Evolutionary conservation across 2,113 vertebrate species (phyloP), one percentile per base, ranked within the genome.

Genomic region (Columba livia): DNA sequence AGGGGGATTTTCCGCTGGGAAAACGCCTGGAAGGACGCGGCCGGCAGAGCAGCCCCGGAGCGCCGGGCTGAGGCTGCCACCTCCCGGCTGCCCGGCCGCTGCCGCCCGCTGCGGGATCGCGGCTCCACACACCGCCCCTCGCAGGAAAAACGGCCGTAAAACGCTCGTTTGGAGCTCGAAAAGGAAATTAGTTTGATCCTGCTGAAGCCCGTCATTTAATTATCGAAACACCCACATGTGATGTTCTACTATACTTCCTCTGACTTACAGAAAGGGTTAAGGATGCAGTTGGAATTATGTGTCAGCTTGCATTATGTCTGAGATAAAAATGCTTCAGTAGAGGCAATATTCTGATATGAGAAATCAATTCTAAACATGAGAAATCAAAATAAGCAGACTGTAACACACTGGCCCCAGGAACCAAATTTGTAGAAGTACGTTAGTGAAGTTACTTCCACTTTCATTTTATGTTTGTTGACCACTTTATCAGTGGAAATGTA

Each of bases 11-110:
- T 53, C 61, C 81, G 4, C 16, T 4, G 1, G 14, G 69, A 19
- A 40, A 38, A 7, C 6, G 31, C 79, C 62, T 50, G 44, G 17
- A 47, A 47, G 44, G 44, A 4, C 17, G 10, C 21, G n/a, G 4
- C 32, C 1, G 3, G 32, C 15, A 2, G 5, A 8, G 26, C 54
- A 2, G 17, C 34, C 23, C 23, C 38, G 10, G 62, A 36, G 61
- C 38, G 48, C 78, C 29, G 95, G 79, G 95, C 94, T 70, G 90
- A 94, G 95, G 89, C 88, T 98, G 98, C 98, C 98, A 97, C 79
- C 98, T 98, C 96, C 97, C 96, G 44, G 44, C 44, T 47, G 44
- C 44, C 44, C 44, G 44, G 17, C 44, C 44, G 44, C 44, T 19
- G 44, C 44, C 44, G 44, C 44, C 44, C 18, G 44, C 44, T 13